A percentile compares a stretch with the other conserved stretches of the same genome.
phyloP scores from a whole-genome alignment of 2,888 invertebrate genomes.

The Campoplex nolae region DNA sequence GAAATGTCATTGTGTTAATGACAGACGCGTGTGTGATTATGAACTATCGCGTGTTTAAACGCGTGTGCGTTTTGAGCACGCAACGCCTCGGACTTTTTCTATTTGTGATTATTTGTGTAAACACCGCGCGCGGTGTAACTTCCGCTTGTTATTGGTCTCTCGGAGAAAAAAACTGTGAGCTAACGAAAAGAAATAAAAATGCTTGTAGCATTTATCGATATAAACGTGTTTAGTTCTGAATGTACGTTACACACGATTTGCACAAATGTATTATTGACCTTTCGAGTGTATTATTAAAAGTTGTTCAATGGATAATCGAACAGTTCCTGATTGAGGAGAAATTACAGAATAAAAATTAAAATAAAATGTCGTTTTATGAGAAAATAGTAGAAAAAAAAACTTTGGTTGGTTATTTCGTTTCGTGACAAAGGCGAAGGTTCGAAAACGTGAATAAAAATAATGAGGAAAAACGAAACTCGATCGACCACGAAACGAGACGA shows the following conservation, averaged over 20 bases:
- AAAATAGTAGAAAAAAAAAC: no score
- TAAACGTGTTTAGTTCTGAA: background rate
- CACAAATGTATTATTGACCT: background rate
- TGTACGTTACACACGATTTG: background rate
- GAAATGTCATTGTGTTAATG: constrained; percentile 1
- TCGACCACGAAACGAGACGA: background rate
- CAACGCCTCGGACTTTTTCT: background rate
- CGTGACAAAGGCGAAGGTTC: no score
- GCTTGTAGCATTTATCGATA: background rate
- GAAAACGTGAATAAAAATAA: background rate
- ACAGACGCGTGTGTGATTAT: background rate
- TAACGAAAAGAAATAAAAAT: background rate
- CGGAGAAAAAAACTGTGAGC: background rate
- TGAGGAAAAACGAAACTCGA: background rate
- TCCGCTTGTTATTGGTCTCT: background rate
- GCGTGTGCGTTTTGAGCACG: background rate
- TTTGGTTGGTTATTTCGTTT: no score
- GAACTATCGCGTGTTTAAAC: background rate
- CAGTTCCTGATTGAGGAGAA: background rate
- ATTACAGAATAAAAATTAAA: background rate
- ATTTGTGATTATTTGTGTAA: constrained; percentile 19
- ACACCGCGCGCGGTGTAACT: constrained; percentile 17
- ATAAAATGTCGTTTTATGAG: background rate
- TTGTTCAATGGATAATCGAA: background rate
- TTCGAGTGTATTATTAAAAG: background rate